Evolutionary conservation across 1,140 invertebrate species (phyloP).

Genomic region (Drosophila suzukii): DNA sequence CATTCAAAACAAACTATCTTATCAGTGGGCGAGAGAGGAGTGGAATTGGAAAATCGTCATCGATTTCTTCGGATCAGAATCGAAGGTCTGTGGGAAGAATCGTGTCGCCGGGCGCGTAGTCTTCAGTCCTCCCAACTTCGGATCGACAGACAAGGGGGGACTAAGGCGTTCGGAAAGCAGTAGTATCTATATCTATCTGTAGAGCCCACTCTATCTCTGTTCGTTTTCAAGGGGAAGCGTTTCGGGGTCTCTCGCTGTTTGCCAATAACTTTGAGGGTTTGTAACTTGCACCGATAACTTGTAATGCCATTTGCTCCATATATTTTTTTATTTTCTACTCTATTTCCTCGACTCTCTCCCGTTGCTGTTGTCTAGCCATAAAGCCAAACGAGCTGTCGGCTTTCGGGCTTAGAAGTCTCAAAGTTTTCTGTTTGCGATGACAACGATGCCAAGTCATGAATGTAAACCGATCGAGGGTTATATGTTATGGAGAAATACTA

Average conservation of each 20-base stretch:
- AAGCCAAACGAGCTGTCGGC: conserved; percentile 40
- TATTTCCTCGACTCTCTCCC: conserved; percentile 1
- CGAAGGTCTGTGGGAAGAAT: conserved; percentile 6
- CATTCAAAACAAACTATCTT: conserved; percentile 76
- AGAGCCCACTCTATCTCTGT: not conserved
- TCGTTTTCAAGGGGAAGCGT: conserved; percentile 14
- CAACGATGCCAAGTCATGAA: conserved; percentile 51
- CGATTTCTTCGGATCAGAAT: conserved; percentile 33
- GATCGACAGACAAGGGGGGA: not conserved
- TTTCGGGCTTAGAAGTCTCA: conserved; percentile 53
- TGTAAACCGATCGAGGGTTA: conserved; percentile 45
- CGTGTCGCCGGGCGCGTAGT: conserved; percentile 11
- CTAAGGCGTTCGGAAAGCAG: not conserved
- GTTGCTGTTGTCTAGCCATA: conserved; percentile 23
- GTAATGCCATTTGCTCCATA: conserved; percentile 49
- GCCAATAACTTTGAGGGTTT: conserved; percentile 40
- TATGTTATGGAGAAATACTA: conserved; percentile 20
- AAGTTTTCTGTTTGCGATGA: conserved; percentile 31
- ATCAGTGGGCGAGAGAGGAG: conserved; percentile 39
- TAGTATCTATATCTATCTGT: conserved; percentile 1
- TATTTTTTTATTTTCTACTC: conserved; percentile 2
- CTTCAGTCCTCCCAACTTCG: not conserved
- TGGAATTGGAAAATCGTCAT: conserved; percentile 3
- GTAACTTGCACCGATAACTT: conserved; percentile 49
- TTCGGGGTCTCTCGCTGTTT: conserved; percentile 13